Conservation (phyloP, 2,797 vertebrate species). For the Sebastes wilsoni region DNA sequence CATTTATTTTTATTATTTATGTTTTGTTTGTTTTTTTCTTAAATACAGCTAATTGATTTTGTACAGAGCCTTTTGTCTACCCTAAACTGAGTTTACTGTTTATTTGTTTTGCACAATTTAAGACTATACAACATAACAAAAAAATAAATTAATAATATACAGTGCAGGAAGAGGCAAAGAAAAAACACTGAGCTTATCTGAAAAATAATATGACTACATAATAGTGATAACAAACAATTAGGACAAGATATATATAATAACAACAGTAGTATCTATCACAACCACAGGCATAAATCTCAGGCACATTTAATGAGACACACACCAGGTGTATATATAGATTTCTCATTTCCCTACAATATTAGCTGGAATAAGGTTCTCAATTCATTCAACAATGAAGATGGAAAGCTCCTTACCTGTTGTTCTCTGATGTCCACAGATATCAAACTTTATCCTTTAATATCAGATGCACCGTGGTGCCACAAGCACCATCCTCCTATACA, state of each 20-base stretch:
- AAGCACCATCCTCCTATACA: conserved; percentile 51
- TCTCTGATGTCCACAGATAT: conserved; percentile 6
- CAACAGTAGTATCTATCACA: neutral
- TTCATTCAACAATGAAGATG: neutral
- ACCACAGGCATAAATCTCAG: neutral
- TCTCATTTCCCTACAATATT: neutral
- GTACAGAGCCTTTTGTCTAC: neutral
- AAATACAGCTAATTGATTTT: neutral
- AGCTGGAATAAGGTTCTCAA: neutral
- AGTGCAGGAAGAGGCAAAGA: too few relatives aligned
- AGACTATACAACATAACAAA: too few relatives aligned
- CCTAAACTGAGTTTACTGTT: neutral
- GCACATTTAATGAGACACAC: neutral
- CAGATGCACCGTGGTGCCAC: neutral
- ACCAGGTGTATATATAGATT: neutral
- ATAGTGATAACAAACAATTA: too few relatives aligned
- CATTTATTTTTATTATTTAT: neutral
- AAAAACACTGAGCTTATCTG: too few relatives aligned
- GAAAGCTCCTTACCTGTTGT: conserved; percentile 51
- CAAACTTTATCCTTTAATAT: conserved; percentile 17
- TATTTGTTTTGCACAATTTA: too few relatives aligned
- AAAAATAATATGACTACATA: too few relatives aligned
- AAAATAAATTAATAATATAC: too few relatives aligned
- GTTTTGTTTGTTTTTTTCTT: neutral
- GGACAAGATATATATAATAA: too few relatives aligned